Evolutionary conservation across 2,888 invertebrate genomes (phyloP), one percentile per base, ranked within the genome.

Genomic region (Vandiemenella viatica): DNA sequence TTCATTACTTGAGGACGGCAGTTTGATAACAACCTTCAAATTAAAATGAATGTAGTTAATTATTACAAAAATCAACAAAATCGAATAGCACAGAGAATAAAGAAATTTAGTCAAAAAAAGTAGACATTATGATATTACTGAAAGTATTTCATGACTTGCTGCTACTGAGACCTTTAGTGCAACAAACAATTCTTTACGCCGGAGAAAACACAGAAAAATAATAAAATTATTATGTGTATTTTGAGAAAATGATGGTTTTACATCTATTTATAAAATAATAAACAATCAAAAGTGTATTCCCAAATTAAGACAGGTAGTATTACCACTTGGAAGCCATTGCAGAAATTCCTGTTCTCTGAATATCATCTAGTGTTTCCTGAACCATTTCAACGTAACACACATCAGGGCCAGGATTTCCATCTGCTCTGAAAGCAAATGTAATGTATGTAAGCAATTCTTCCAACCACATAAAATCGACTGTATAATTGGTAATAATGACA

Each of bases 331-430:
- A 74, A 10, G 84, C 75, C 45, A 86, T 68, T 55, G 78, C 78
- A 52, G 83, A 75, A 17, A 88, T 71, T 4, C 86, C 86, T 13
- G 85, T 77, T 55, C 83, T 82, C 58, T 80, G 79, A 0, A 88
- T 69, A 55, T 86, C 76, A 45, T 82, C 79, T 3, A 92, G 65
- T 2, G 90, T 90, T 53, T 87, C 86, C 63, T 87, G 85, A 45
- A 85, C 90, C 65, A 92, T 90, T 67, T 91, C 89, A 0, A 92
- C 85, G 59, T 89, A 88, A 65, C 89, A 85, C 1, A 83, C 77
- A 52, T 87, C 83, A 0, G 88, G 87, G 0, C 80, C 77, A 26
- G 75, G 73, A 42, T 73, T 67, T 16, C 76, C 76, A 37, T 75
- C 69, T 15, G 48, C 76, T 68, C 71, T 80, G 63, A 2, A 64